A percentile compares a stretch with the other conserved stretches of the same genome.
phyloP scores from a whole-genome alignment of 2,888 invertebrate genomes.

The Ephialtes manifestator region DNA sequence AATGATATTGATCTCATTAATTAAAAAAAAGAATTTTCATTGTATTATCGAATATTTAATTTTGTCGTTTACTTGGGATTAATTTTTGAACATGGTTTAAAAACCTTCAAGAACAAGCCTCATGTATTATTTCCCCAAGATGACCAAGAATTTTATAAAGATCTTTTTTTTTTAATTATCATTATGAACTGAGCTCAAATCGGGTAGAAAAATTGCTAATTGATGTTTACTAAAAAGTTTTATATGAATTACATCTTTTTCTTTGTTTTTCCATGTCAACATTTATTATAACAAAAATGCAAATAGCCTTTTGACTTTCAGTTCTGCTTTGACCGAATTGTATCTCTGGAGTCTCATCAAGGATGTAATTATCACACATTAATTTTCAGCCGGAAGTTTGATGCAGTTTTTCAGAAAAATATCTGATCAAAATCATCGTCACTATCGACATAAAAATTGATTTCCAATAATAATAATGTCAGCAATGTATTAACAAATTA shows the following conservation, averaged over 20 bases:
- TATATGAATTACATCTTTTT: neutral
- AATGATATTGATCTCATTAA: too few species aligned
- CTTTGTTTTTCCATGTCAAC: neutral
- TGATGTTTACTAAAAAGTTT: neutral
- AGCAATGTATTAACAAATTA: too few species aligned
- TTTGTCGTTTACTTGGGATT: too few species aligned
- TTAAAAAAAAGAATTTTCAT: too few species aligned
- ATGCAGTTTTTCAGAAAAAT: too few species aligned
- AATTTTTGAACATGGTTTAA: too few species aligned
- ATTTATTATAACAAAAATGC: neutral
- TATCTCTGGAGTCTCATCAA: neutral
- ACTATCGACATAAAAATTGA: too few species aligned
- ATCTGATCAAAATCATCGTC: too few species aligned
- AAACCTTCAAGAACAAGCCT: too few species aligned
- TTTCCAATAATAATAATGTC: too few species aligned
- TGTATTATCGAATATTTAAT: too few species aligned
- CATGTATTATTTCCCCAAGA: neutral
- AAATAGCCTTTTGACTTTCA: neutral
- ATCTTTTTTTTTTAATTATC: neutral
- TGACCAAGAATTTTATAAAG: neutral
- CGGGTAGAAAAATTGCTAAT: neutral
- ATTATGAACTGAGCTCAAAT: neutral
- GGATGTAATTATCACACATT: neutral
- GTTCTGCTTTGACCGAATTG: neutral
- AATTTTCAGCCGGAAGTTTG: neutral